Percentiles rank a stretch among this genome's conserved stretches.
These are phyloP conservation scores for Phortica okadai DNA, from an alignment of 2,888 invertebrate species.

Conservation along the genomic window DNA sequence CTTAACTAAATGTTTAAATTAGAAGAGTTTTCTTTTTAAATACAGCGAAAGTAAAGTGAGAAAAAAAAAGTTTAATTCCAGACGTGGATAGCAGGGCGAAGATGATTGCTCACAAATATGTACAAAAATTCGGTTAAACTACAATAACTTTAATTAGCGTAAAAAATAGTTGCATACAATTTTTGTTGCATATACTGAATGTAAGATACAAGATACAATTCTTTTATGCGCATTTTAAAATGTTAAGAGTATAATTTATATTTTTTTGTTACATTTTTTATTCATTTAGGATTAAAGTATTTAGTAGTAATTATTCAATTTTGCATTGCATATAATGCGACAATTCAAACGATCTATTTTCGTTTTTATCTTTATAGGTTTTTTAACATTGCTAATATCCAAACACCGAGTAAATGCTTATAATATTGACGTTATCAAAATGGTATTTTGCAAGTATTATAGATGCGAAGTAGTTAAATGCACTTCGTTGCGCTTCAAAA, in stretches of 20 bases:
- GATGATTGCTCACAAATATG: not conserved
- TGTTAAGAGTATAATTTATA: conserved; percentile 13
- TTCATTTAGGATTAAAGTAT: conserved; percentile 18
- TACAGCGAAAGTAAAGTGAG: no score
- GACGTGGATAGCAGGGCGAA: no score
- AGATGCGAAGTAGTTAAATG: no score
- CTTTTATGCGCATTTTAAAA: conserved; percentile 27
- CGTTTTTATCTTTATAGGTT: not conserved
- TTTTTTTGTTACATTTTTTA: conserved; percentile 6
- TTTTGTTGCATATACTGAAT: conserved; percentile 14
- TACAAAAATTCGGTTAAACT: conserved; percentile 26
- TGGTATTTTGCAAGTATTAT: no score
- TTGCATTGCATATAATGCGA: not conserved
- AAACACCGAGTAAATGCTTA: conserved; percentile 47
- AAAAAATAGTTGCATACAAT: not conserved
- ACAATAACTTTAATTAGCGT: not conserved
- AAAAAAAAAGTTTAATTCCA: no score
- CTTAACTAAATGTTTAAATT: no score
- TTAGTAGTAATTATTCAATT: conserved; percentile 16
- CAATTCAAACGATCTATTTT: not conserved
- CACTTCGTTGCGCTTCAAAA: no score
- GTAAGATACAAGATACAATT: conserved; percentile 19
- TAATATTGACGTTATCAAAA: conserved; percentile 24
- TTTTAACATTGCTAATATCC: conserved; percentile 41
- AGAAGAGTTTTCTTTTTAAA: no score